phyloP scores from a whole-genome alignment of 2,797 vertebrate species.

The Hafferia zeledoni region DNA sequence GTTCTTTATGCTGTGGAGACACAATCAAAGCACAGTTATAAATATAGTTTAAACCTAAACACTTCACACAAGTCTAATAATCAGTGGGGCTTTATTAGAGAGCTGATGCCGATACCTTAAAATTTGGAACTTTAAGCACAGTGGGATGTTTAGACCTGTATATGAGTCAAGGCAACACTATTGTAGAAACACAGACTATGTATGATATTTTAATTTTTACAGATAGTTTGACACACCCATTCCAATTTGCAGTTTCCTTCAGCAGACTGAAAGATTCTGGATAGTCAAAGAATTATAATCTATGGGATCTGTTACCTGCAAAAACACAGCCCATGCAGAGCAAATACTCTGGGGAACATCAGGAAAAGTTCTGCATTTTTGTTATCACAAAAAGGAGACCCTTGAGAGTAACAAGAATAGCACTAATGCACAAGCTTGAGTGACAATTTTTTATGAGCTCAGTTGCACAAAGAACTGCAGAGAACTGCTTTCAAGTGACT shows the following conservation, averaged over 20 bases:
- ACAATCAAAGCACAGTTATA: background rate
- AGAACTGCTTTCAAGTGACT: constrained; percentile 3
- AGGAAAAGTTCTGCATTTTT: background rate
- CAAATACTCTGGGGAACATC: background rate
- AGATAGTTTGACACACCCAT: background rate
- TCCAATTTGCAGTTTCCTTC: background rate
- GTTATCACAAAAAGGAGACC: constrained; percentile 4
- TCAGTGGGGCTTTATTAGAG: background rate
- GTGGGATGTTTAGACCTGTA: background rate
- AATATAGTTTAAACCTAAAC: background rate
- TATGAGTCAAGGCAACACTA: background rate
- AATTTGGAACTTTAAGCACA: background rate
- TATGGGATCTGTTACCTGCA: background rate
- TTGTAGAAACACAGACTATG: background rate
- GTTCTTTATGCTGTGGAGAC: background rate
- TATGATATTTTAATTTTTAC: background rate
- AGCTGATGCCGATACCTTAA: background rate
- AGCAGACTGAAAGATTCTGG: background rate
- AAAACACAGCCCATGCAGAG: background rate
- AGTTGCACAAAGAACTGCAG: background rate
- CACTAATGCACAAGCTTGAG: constrained; percentile 31
- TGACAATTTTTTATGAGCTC: constrained; percentile 43
- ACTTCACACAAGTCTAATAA: background rate
- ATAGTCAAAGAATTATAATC: background rate
- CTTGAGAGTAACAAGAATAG: constrained; percentile 46